These are phyloP conservation scores for Harpalus rufipes DNA, from an alignment of 2,888 invertebrate genomes.

Conservation along the genomic window DNA sequence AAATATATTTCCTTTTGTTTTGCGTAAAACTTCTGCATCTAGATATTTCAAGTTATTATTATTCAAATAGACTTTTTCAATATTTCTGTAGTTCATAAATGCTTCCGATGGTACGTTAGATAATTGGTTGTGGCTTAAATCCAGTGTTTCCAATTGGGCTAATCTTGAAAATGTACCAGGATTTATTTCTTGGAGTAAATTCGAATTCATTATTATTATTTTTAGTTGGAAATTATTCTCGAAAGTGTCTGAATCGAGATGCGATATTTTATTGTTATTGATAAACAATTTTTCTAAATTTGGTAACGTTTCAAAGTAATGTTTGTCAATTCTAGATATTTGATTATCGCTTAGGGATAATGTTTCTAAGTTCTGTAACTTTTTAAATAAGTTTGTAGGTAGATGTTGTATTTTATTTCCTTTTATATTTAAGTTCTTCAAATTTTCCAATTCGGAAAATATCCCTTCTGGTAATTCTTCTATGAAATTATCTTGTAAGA, in stretches of 20 bases:
- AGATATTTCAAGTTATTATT: background rate
- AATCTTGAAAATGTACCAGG: background rate
- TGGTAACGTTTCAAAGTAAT: background rate
- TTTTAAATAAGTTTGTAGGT: background rate
- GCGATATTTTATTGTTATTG: constrained; percentile 16
- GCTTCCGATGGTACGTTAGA: background rate
- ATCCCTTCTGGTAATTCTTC: constrained; percentile 14
- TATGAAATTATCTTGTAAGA: background rate
- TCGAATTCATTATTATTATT: background rate
- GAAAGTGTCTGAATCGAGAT: background rate
- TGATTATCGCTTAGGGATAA: background rate
- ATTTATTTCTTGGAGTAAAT: constrained; percentile 5
- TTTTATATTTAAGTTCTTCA: background rate
- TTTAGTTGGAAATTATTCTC: background rate
- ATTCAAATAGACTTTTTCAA: constrained; percentile 1
- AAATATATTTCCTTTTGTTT: background rate
- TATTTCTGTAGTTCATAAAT: background rate
- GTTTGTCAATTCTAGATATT: background rate
- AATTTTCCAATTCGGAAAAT: background rate
- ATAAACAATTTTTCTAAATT: background rate
- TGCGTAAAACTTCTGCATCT: background rate
- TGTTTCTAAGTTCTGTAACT: background rate
- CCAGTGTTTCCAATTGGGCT: background rate
- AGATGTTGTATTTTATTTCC: background rate
- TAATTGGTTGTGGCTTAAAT: constrained; percentile 1